phyloP scores from a whole-genome alignment of 2,797 vertebrate species.

The Alfaro cultratus region DNA sequence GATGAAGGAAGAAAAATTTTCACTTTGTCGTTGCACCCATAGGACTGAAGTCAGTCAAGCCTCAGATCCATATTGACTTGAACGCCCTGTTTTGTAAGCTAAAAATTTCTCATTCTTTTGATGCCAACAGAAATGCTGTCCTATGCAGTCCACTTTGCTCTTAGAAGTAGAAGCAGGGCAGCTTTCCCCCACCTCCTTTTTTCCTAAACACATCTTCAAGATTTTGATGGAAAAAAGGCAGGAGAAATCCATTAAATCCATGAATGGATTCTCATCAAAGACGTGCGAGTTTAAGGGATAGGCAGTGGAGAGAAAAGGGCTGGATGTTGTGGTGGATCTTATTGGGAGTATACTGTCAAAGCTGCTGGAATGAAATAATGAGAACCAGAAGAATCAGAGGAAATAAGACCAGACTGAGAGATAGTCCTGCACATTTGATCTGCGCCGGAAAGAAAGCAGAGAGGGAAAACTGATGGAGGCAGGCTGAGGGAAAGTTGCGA shows the following conservation, averaged over 20 bases:
- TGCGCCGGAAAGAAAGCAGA: constrained; percentile 48
- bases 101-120: constrained; percentile 79
- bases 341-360: constrained; percentile 56
- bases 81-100: constrained; percentile 73
- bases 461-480: constrained; percentile 55
- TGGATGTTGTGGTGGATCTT: constrained; percentile 45
- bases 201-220: constrained; percentile 73
- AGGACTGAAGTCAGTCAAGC: constrained; percentile 69
- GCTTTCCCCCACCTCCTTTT: constrained; percentile 41
- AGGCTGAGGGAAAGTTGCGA: constrained; percentile 57
- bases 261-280: constrained; percentile 85
- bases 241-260: constrained; percentile 86
- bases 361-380: constrained; percentile 80
- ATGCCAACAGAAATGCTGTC: constrained; percentile 79
- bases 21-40: constrained; percentile 48
- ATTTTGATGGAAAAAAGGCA: constrained; percentile 73
- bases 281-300: constrained; percentile 68
- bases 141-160: constrained; percentile 76
- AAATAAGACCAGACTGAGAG: constrained; percentile 76
- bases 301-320: constrained; percentile 46
- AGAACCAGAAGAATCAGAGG: constrained; percentile 77
- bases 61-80: constrained; percentile 79
- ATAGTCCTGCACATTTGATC: constrained; percentile 72
- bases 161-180: constrained; percentile 62
- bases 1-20: constrained; percentile 54